A percentile compares a stretch with the other conserved stretches of the same genome.
Evolutionary conservation across 2,113 vertebrate species (phyloP).

Genomic region (Periophthalmus modestus): DNA sequence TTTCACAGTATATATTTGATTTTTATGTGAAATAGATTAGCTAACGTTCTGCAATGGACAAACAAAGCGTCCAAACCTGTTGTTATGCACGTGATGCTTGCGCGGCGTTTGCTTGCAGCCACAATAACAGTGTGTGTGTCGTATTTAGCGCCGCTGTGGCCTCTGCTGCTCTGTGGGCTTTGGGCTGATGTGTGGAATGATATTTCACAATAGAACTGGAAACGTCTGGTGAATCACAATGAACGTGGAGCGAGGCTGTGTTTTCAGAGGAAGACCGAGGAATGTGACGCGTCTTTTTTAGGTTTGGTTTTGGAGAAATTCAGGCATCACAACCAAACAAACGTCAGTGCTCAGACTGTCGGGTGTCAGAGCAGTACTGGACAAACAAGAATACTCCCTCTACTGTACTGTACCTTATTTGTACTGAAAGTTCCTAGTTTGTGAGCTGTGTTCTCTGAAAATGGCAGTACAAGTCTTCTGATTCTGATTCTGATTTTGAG

Average conservation of each 20-base stretch:
- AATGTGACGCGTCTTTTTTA: neutral
- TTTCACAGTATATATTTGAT: too few species aligned
- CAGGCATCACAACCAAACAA: neutral
- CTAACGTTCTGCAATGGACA: conserved; percentile 9
- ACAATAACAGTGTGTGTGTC: conserved; percentile 11
- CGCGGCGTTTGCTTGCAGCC: neutral
- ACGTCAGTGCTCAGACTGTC: neutral
- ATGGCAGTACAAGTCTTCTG: too few species aligned
- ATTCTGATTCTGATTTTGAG: too few species aligned
- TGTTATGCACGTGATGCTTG: conserved; percentile 14
- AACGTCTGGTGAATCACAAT: conserved; percentile 14
- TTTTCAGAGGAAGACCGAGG: neutral
- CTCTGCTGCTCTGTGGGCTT: conserved; percentile 12
- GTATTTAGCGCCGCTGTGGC: conserved; percentile 21
- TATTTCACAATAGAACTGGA: conserved; percentile 1
- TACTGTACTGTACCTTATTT: too few species aligned
- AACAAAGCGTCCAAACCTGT: conserved; percentile 24
- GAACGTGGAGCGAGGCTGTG: conserved; percentile 4
- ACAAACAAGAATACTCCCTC: too few species aligned
- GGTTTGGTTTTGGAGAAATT: neutral
- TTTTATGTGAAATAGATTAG: neutral
- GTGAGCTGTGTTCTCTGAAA: too few species aligned
- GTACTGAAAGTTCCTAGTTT: too few species aligned
- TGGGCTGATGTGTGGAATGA: conserved; percentile 9
- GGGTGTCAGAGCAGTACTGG: neutral